These are phyloP conservation scores for Drosophila sucinea DNA, from an alignment of 1,140 invertebrate genomes.

Conservation along the genomic window DNA sequence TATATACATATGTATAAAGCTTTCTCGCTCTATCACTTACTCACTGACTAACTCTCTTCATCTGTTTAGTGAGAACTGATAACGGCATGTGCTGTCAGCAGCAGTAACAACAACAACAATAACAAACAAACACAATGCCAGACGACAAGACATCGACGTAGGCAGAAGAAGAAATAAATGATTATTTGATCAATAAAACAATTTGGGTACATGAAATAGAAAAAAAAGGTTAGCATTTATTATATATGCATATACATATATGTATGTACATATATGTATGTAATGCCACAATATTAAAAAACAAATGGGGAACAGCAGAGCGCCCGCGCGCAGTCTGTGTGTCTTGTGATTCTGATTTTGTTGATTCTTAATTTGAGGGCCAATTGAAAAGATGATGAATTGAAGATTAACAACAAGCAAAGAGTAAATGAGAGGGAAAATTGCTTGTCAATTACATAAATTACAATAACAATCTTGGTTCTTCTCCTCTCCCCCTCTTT, in stretches of 20 bases:
- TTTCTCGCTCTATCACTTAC: conserved; percentile 6
- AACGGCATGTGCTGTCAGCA: conserved; percentile 43
- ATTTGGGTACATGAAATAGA: conserved; percentile 32
- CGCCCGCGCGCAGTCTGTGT: conserved; percentile 43
- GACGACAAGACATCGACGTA: conserved; percentile 18
- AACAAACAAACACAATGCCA: conserved; percentile 36
- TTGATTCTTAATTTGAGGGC: conserved; percentile 39
- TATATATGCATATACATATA: neutral
- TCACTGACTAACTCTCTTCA: conserved; percentile 60
- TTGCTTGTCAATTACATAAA: conserved; percentile 76
- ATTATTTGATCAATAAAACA: conserved; percentile 73
- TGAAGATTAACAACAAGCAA: conserved; percentile 51
- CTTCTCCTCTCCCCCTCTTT: conserved; percentile 8
- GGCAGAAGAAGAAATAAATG: conserved; percentile 48
- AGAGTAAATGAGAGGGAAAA: conserved; percentile 20
- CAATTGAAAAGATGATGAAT: conserved; percentile 58
- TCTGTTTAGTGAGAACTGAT: conserved; percentile 60
- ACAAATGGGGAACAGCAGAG: conserved; percentile 23
- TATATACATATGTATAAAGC: conserved; percentile 7
- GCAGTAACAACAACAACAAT: conserved; percentile 27
- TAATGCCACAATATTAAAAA: conserved; percentile 2
- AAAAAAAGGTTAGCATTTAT: neutral
- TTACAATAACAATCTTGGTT: conserved; percentile 57
- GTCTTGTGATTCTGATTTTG: conserved; percentile 22
- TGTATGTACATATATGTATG: neutral